phyloP scores from a whole-genome alignment of 1,140 invertebrate species.

The Stegodyphus mimosarum region DNA sequence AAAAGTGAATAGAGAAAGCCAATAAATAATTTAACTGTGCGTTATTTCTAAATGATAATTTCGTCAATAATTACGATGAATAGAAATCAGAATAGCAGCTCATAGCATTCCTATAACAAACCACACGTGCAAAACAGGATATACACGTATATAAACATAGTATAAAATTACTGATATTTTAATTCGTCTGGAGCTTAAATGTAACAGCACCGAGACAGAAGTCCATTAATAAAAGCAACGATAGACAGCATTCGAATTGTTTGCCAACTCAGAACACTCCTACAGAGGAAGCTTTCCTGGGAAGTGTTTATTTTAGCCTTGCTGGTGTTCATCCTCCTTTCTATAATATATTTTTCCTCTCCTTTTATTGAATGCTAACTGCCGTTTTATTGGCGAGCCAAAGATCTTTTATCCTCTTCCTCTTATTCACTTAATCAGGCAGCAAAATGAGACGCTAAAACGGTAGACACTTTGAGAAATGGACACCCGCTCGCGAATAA shows the following conservation, averaged over 20 bases:
- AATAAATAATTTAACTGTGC: no score
- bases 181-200: not conserved
- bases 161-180: no score
- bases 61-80: no score
- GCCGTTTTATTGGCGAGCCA: constrained; percentile 56
- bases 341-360: constrained; percentile 35
- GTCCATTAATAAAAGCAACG: not conserved
- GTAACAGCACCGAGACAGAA: not conserved
- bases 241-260: not conserved
- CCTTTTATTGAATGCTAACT: constrained; percentile 56
- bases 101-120: no score
- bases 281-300: not conserved
- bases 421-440: constrained; percentile 58
- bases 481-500: constrained; percentile 33
- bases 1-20: no score
- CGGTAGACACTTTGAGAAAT: constrained; percentile 58
- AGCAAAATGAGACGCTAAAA: constrained; percentile 54
- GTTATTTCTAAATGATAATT: no score
- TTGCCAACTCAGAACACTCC: constrained; percentile 7
- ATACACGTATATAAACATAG: no score
- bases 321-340: constrained; percentile 17
- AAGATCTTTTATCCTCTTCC: constrained; percentile 34
- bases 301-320: constrained; percentile 47
- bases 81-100: no score
- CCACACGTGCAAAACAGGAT: no score